Percentiles rank a stretch among this genome's conserved stretches.
Conservation (phyloP, 1,140 invertebrate species). For the Drosophila oshimai region DNA sequence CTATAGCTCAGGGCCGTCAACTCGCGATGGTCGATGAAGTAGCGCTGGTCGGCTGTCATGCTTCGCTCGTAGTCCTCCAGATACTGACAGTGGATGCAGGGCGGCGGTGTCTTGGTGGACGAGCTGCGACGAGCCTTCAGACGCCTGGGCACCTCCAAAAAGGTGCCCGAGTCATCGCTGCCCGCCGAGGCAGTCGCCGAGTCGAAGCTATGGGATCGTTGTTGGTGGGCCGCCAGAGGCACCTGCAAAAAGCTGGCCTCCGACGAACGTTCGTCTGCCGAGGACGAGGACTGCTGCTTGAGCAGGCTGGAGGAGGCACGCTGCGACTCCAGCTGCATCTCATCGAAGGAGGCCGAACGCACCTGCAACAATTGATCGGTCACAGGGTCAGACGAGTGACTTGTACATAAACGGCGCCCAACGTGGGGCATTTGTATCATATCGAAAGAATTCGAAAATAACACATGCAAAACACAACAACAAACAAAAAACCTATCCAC, state of each 20-base stretch:
- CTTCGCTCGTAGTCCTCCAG: conserved; percentile 86
- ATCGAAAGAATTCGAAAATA: too few species aligned
- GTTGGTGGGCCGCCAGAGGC: conserved; percentile 85
- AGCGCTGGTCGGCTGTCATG: conserved; percentile 83
- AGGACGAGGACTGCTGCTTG: conserved; percentile 82
- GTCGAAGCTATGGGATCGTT: conserved; percentile 90
- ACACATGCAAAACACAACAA: background rate
- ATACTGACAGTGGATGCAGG: conserved; percentile 87
- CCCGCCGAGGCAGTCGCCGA: conserved; percentile 86
- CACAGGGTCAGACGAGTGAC: background rate
- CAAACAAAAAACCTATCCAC: background rate
- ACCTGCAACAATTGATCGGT: conserved; percentile 76
- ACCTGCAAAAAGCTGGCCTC: conserved; percentile 84
- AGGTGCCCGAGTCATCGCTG: conserved; percentile 86
- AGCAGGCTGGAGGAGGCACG: conserved; percentile 83
- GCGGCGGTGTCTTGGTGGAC: conserved; percentile 85
- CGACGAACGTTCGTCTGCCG: conserved; percentile 81
- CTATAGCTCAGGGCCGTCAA: conserved; percentile 83
- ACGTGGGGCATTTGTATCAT: background rate
- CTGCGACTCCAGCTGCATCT: conserved; percentile 91
- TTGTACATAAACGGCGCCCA: background rate
- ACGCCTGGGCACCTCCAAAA: conserved; percentile 87
- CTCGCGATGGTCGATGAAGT: conserved; percentile 74
- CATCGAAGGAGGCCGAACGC: conserved; percentile 92
- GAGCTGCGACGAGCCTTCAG: conserved; percentile 85